These are phyloP conservation scores for Chlamydotis undulata DNA, from an alignment of 2,113 vertebrate genomes.

Conservation along the genomic window DNA sequence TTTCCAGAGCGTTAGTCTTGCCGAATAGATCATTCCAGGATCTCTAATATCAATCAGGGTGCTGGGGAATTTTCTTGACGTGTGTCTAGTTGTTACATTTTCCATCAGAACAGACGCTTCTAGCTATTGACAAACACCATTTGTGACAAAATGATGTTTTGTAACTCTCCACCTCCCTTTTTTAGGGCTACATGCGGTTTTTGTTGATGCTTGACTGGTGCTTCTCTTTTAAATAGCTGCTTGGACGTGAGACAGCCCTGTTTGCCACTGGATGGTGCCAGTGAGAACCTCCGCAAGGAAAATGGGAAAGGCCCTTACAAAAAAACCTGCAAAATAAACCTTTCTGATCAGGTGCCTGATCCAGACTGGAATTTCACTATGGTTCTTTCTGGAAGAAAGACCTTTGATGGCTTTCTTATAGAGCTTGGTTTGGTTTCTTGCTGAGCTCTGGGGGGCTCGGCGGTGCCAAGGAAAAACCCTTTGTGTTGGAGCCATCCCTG, in stretches of 20 bases:
- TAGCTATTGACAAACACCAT: background rate
- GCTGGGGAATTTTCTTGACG: background rate
- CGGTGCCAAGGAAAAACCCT: background rate
- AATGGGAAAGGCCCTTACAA: background rate
- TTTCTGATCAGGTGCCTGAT: background rate
- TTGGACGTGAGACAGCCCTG: background rate
- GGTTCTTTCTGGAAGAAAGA: background rate
- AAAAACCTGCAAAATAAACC: background rate
- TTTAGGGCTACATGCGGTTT: background rate
- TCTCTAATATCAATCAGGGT: background rate
- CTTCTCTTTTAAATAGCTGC: background rate
- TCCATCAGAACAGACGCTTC: background rate
- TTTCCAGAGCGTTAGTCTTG: background rate
- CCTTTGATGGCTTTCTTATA: background rate
- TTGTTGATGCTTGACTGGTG: background rate
- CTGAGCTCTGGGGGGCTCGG: background rate
- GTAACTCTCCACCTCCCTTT: background rate
- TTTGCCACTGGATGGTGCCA: slow-evolving; percentile 48
- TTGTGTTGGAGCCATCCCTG: background rate
- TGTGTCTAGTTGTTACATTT: background rate
- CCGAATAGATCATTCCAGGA: background rate
- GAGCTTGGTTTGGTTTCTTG: too few species aligned
- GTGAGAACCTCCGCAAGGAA: background rate
- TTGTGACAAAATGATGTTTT: background rate
- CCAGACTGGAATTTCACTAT: background rate